Base-by-base conservation (phyloP, 1,140 invertebrate genomes). In the Micrasema longulum region DNA sequence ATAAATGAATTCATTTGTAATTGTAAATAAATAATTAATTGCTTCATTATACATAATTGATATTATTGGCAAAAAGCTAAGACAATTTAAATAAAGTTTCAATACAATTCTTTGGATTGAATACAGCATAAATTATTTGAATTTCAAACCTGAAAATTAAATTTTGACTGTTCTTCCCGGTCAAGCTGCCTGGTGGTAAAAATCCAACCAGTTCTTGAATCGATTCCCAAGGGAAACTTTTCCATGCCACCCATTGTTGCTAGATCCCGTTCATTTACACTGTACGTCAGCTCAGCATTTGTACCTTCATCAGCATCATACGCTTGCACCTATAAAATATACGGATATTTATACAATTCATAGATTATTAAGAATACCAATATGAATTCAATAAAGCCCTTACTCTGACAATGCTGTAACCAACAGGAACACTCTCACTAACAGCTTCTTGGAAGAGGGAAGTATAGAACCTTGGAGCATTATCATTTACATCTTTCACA, bases 401-500 rank as follows among this genome's bases (percentile, higher is more conserved):
- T 75, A 85, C 90, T 73, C 91, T 86, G 16, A 95, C 88, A 47
- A 95, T 91, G 76, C 93, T 94, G 76, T 93, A 95, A 9, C 94
- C 95, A 14, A 94, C 84, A 0, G 94, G 90, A 2, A 96, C 92
- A 80, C 94, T 96, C 83, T 99, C 97, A 11, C 92, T 89, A 7
- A 98, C 93, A 9, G 94, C 93, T 82, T 98, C 96, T 85, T 97
- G 95, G 81, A 97, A 97, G 23, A 96, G 87, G 3, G 92, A 93
- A 0, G 95, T 95, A 78, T 97, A 97, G 83, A 98, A 98, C 22
- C 93, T 84, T 0, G 96, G 96, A 1, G 91, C 86, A 80, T 99
- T 98, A 81, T 99, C 97, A 78, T 99, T 99, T 0, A 97, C 91
- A 80, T 99, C 97, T 73, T 91, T 89, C 0, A 99, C 92, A 79